Evolutionary conservation across 2,888 invertebrate species (phyloP).

Genomic region (Gymnosoma rotundatum): DNA sequence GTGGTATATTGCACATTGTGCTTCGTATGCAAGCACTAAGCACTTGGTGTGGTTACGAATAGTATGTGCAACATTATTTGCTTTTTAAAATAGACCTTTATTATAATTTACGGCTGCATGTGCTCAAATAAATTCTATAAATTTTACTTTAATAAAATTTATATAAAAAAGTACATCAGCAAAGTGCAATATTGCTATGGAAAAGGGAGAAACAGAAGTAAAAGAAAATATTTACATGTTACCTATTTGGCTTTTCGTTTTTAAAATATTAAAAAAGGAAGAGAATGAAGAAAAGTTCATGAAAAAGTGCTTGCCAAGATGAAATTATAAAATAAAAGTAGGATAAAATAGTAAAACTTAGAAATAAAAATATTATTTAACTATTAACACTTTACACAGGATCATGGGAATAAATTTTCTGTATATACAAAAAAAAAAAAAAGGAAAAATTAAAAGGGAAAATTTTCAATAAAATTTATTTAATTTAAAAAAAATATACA

Average conservation of each 20-base stretch:
- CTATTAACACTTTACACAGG: too few species aligned
- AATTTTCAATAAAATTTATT: too few species aligned
- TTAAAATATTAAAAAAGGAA: constrained; percentile 23
- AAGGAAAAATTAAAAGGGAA: too few species aligned
- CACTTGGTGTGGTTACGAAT: neutral
- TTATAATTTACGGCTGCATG: neutral
- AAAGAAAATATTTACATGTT: constrained; percentile 64
- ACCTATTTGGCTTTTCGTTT: constrained; percentile 59
- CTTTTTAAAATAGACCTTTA: neutral
- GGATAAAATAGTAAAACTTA: too few species aligned
- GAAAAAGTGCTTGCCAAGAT: neutral
- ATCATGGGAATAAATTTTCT: too few species aligned
- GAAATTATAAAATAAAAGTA: too few species aligned
- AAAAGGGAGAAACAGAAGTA: neutral
- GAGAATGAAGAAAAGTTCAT: neutral
- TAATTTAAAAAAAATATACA: too few species aligned
- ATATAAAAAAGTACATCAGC: neutral
- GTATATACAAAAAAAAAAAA: too few species aligned
- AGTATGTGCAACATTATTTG: neutral
- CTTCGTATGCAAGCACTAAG: neutral
- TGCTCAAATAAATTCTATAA: neutral
- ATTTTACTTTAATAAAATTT: constrained; percentile 17
- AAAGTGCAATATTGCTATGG: neutral
- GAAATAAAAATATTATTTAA: too few species aligned
- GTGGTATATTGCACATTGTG: too few species aligned